Percentiles rank a stretch among this genome's conserved stretches.
These are phyloP conservation scores for Lagopus muta DNA, from an alignment of 2,113 vertebrate species.

Conservation along the genomic window DNA sequence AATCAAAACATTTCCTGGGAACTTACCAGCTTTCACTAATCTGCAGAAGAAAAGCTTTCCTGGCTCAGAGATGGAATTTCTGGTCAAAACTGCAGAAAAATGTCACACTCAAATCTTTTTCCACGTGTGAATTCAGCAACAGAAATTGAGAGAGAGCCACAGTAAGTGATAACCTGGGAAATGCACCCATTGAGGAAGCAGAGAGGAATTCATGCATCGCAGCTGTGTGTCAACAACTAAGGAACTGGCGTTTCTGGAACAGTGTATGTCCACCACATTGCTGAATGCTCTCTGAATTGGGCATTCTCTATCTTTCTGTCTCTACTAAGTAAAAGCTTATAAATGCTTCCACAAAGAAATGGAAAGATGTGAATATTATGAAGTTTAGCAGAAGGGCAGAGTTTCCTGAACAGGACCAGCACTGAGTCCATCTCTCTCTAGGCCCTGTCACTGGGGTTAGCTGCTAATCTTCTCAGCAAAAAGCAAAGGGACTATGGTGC, in stretches of 20 bases:
- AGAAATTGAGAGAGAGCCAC: not conserved
- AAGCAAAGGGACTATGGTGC: not conserved
- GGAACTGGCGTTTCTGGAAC: not conserved
- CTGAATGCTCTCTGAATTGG: rapidly evolving
- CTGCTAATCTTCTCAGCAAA: not conserved
- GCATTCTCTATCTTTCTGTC: not conserved
- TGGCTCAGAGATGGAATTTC: not conserved
- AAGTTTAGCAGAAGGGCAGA: not conserved
- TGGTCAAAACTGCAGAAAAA: not conserved
- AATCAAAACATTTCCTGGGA: conserved; percentile 1
- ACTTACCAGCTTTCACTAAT: not conserved
- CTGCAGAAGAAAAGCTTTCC: not conserved
- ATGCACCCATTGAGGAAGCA: rapidly evolving
- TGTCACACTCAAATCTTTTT: not conserved
- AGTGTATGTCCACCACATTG: rapidly evolving
- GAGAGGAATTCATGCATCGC: not conserved
- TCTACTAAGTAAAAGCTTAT: not conserved
- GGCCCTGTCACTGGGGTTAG: not conserved
- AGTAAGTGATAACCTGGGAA: not conserved
- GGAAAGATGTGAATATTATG: rapidly evolving
- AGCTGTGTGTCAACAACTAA: not conserved
- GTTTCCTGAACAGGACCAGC: not conserved
- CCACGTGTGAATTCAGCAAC: not conserved
- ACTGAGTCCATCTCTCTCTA: rapidly evolving
- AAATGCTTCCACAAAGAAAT: not conserved